phyloP scores from a whole-genome alignment of 1,140 invertebrate genomes.

The Pogonomyrmex barbatus region DNA sequence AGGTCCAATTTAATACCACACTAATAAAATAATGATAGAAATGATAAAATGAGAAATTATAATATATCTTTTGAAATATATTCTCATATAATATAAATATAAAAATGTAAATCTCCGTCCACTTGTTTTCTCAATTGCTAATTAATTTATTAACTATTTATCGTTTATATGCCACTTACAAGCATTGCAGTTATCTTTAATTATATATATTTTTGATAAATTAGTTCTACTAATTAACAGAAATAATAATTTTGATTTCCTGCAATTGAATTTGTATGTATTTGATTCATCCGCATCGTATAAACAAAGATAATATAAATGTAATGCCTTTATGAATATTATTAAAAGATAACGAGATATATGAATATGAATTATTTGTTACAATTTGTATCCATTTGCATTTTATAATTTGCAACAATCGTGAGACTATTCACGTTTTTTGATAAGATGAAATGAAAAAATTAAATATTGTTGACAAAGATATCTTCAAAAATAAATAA shows the following conservation, averaged over 20 bases:
- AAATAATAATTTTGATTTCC: constrained; percentile 41
- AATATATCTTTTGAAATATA: constrained; percentile 9
- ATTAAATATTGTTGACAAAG: constrained; percentile 3
- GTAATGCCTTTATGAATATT: neutral
- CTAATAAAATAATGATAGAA: constrained; percentile 3
- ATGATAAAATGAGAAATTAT: neutral
- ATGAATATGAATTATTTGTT: neutral
- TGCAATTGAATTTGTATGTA: neutral
- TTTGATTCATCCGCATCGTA: neutral
- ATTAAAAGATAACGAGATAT: constrained; percentile 15
- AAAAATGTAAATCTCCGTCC: constrained; percentile 22
- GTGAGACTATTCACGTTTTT: constrained; percentile 22
- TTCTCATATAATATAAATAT: constrained; percentile 21
- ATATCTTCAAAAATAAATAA: constrained; percentile 30
- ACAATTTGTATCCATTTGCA: constrained; percentile 12
- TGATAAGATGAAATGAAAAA: constrained; percentile 31
- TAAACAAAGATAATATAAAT: neutral
- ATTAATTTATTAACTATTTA: constrained; percentile 18
- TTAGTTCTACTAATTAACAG: constrained; percentile 25
- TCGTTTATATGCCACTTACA: neutral
- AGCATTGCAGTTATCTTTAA: constrained; percentile 1
- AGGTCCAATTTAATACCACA: neutral
- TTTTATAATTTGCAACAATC: constrained; percentile 35
- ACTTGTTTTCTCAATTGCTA: neutral
- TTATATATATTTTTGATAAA: constrained; percentile 15